Base-by-base conservation (phyloP, 1,140 invertebrate genomes). In the Lysiphlebus fabarum region DNA sequence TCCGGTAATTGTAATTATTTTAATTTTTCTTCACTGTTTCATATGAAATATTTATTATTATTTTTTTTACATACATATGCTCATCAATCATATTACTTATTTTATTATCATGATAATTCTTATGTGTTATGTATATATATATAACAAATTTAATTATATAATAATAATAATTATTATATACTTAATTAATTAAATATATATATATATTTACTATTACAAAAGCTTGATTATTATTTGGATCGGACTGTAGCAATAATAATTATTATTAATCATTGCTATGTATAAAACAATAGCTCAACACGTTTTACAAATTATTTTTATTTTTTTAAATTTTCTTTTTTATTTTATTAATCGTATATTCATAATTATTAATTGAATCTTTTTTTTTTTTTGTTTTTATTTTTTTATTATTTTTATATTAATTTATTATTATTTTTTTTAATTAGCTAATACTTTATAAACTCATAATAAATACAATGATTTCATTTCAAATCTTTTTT, bases 181-280 rank as follows among this genome's bases (percentile, higher is more conserved):
- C 11, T 44, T 43, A 55, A 44, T 55, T 55, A 36, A 33, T 26
- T 42, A 55, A 36, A 44, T n/a, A 44, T 44, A 44, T 55, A 34
- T 43, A 33, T 74, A 73, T 75, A 73, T 75, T 70, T 70, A 76
- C 69, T 75, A 66, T 77, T 77, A 77, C 72, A 77, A 77, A 77
- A 77, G 74, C 75, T 76, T 77, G 75, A 77, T 76, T 77, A 26
- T 26, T 26, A 77, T 72, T 77, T 77, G 75, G 75, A 77, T 77
- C 75, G 75, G 75, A 77, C 74, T 77, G 73, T 76, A 74, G 73
- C 72, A 70, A 70, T 76, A 76, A 77, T 77, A 75, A 73, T 75
- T 73, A 75, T 74, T 73, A 75, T 65, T 74, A 70, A 74, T 58
- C 68, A 62, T 73, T 49, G 26, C 49, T 68, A 65, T 75, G 72